Evolutionary conservation across 2,888 invertebrate genomes (phyloP), one percentile per base, ranked within the genome.

Genomic region (Acleris sparsana): DNA sequence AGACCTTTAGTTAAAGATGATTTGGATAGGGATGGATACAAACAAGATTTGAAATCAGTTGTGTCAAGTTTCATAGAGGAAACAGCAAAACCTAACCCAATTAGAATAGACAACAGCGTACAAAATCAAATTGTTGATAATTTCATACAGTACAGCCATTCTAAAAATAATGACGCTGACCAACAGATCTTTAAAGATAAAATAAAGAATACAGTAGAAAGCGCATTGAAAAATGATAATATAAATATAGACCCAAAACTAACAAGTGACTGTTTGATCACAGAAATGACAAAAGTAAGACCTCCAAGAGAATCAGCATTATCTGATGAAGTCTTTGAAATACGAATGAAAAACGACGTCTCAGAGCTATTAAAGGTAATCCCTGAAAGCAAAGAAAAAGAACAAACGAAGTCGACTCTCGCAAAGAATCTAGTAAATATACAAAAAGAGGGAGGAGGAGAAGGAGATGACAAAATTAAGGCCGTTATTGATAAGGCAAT

Each of bases 81-180:
- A 64, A 73, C 82, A 1, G 70, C 63, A 6, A 69, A 72, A 29
- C 62, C 68, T 5, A 73, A 70, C 3, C 75, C 77, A 63, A 53
- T 71, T 48, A 63, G 48, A 5, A 7, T 70, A 44, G 76, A 77
- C n/a, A 69, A 76, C 29, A 72, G 77, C 39, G n/a, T 81, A 1
- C 76, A 74, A 63, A 80, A 80, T 25, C 79, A 84, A 46, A 83
- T 88, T 17, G 72, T 86, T 13, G 83, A 88, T 43, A 72, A 80
- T 69, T 88, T 82, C 72, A 61, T 87, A 25, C 75, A 80, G 68
- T 83, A 77, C 48, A 72, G 77, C 60, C 84, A 80, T 69, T 72
- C 80, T 63, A 73, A 69, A 59, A 72, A 78, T 17, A 73, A 85
- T 49, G 75, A 80, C 29, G 78, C 82, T 56, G 70, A 62, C 1